Percentiles rank a stretch among this genome's conserved stretches.
These are phyloP conservation scores for Podocnemis expansa DNA, from an alignment of 2,113 vertebrate genomes.

Conservation along the genomic window DNA sequence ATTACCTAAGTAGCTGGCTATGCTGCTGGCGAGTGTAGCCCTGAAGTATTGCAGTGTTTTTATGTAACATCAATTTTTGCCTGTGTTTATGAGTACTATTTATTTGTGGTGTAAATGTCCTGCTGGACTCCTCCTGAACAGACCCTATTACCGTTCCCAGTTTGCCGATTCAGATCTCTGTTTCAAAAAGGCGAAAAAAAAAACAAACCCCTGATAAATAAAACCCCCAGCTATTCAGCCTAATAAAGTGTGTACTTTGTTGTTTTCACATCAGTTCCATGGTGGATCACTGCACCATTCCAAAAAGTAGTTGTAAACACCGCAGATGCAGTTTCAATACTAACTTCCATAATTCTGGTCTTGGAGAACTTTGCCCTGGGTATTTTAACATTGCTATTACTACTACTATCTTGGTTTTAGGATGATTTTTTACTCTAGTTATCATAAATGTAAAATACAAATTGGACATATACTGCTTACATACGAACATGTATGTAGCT, in stretches of 20 bases:
- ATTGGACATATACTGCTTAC: neutral
- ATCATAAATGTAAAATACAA: neutral
- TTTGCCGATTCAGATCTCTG: neutral
- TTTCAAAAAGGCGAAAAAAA: neutral
- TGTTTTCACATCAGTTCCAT: neutral
- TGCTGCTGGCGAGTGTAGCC: neutral
- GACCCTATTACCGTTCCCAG: neutral
- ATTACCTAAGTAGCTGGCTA: neutral
- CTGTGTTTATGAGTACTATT: neutral
- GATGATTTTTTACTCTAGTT: neutral
- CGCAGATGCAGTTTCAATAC: neutral
- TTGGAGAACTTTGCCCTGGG: neutral
- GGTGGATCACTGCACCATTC: neutral
- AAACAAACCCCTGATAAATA: too few species aligned
- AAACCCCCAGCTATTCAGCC: neutral
- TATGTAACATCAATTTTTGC: neutral
- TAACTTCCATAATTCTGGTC: neutral
- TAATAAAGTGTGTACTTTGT: neutral
- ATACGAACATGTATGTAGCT: neutral
- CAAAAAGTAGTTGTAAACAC: neutral
- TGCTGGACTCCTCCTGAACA: neutral
- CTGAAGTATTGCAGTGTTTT: neutral
- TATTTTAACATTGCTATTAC: neutral
- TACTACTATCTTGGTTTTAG: neutral
- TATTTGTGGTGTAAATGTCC: neutral